Evolutionary conservation across 2,113 vertebrate genomes (phyloP), one percentile per base, ranked within the genome.

Genomic region (Polypterus bichir): DNA sequence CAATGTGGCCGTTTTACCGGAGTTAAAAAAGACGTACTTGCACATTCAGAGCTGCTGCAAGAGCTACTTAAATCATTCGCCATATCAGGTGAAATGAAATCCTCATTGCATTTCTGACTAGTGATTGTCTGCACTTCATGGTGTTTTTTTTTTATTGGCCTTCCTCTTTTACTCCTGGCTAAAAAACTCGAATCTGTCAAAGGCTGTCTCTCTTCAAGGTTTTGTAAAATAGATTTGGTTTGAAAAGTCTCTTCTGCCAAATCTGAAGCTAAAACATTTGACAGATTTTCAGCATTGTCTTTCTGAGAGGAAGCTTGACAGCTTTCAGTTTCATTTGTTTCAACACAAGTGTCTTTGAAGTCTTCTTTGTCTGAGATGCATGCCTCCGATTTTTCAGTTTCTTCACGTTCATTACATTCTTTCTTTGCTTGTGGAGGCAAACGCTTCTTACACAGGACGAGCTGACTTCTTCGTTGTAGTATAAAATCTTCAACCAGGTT

Each of bases 401-500:
- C 77, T 0, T 93, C 86, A 27, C 79, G 87, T 64, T 88, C 81
- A 59, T 75, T 70, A 10, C 83, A 68, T 11, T 68, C 62, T 65
- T 79, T 83, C 62, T 86, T 89, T 60, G 77, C 77, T 62, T 77
- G 66, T 9, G 86, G 62, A 49, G 80, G 83, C 0, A 81, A 68
- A 60, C 83, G 68, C 59, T 71, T 91, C 76, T 92, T 98, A 67
- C 89, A 98, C 47, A 94, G 89, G 71, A 98, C 89, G 62, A 97
- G 91, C 68, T 92, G 83, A 76, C 87, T 88, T 60, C 91, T 86
- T 58, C 97, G 92, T 59, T 92, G 89, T 62, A 90, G 86, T 63
- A 93, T 80, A 77, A 93, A 97, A 47, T 90, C 88, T 61, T 92
- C 94, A 44, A 93, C 90, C 59, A 98, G 81, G 5, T 95, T 96